These are phyloP conservation scores for Sarcoramphus papa DNA, from an alignment of 2,797 vertebrate genomes.

Conservation along the genomic window DNA sequence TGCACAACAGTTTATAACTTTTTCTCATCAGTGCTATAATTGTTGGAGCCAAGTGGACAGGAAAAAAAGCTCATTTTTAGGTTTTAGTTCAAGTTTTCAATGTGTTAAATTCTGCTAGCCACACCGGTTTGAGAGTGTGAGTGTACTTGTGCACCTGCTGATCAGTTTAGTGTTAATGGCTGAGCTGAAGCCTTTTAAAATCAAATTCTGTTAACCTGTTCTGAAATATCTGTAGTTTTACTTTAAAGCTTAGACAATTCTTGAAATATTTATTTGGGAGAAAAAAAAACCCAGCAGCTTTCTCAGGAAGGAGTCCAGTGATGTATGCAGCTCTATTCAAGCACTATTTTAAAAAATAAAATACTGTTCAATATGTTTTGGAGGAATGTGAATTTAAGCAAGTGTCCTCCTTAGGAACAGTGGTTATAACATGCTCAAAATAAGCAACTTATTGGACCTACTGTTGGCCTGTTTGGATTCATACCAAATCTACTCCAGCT, in stretches of 20 bases:
- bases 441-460: background rate
- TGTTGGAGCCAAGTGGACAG: background rate
- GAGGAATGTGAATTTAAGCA: accelerated
- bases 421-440: background rate
- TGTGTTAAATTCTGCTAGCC: background rate
- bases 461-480: background rate
- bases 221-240: background rate
- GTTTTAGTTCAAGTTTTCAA: background rate
- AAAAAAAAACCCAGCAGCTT: accelerated
- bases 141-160: background rate
- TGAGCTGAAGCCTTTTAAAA: slow-evolving; percentile 1
- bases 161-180: background rate
- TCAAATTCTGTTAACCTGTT: background rate
- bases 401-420: background rate
- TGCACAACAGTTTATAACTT: background rate
- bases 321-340: background rate
- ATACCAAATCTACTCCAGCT: background rate
- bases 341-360: background rate
- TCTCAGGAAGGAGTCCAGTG: background rate
- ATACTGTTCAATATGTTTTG: background rate
- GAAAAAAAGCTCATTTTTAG: background rate
- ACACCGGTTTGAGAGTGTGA: background rate
- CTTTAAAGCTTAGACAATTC: background rate
- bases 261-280: background rate
- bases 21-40: background rate